Conservation (phyloP, 1,140 invertebrate genomes). For the Platorchestia sp. region DNA sequence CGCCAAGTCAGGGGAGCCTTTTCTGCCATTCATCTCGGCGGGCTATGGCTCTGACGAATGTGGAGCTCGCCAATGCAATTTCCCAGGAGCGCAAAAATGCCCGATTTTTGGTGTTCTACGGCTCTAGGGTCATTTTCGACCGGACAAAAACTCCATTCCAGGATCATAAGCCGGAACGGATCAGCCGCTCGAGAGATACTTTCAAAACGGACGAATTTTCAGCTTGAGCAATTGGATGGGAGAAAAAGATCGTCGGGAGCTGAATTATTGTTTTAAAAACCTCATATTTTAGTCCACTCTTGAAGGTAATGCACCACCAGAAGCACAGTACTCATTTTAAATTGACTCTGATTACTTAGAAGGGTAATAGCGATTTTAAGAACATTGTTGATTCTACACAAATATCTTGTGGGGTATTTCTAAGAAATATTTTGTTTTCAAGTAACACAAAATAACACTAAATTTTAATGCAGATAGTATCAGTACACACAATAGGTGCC, state of each 20-base stretch:
- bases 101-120: background rate
- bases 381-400: background rate
- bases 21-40: background rate
- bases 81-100: background rate
- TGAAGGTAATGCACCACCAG: background rate
- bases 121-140: conserved; percentile 1
- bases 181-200: background rate
- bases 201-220: background rate
- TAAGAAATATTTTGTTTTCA: background rate
- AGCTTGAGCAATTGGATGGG: background rate
- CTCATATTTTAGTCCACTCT: background rate
- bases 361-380: background rate
- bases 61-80: background rate
- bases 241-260: background rate
- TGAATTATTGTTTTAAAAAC: background rate
- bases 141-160: background rate
- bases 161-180: conserved; percentile 19
- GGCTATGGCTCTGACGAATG: background rate
- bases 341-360: background rate
- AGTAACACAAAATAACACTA: background rate
- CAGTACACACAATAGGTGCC: background rate
- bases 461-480: background rate
- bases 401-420: background rate
- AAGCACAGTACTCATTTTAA: background rate
- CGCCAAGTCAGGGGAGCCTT: background rate